Base-by-base conservation (phyloP, 2,888 invertebrate genomes). In the Epirrhoe alternata region DNA sequence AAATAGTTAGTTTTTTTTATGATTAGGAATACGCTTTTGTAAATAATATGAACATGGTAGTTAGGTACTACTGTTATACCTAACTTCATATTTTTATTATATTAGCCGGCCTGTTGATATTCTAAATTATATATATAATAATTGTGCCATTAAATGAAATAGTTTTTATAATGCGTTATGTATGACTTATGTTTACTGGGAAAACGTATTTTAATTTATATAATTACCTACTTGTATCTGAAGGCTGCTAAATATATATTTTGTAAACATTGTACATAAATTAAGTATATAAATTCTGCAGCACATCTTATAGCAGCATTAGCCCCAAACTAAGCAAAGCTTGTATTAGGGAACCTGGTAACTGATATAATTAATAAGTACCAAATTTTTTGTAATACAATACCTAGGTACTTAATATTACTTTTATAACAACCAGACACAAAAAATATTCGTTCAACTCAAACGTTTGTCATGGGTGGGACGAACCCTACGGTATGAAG, bases 71-170 rank as follows among this genome's bases (percentile, higher is more conserved):
- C 60, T 63, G 56, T n/a, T n/a, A n/a, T n/a, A 65, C 54, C 59
- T 67, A 66, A 72, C 72, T 38, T 38, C 38, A 38, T 72, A 77
- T 74, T 62, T 71, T 69, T 67, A 69, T 72, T 74, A 70, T 76
- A 49, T 73, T 51, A 70, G 61, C 71, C 67, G 69, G 64, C 70
- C 78, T 82, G 74, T 74, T 74, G 72, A 78, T 79, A 74, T 75
- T 83, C 79, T 83, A 84, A 84, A 86, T 81, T 85, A 60, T 60
- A 62, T n/a, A n/a, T n/a, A n/a, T n/a, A n/a, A n/a, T 75, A 73
- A 80, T 83, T 82, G 88, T 89, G 88, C 88, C 88, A 88, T 88
- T 85, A 35, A 74, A 76, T 71, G 75, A 82, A 82, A 80, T 79
- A 83, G 74, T 76, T 75, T 52, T 64, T 68, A 66, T 33, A 53